Conservation (phyloP, 2,113 vertebrate species). For the Mellivora capensis region DNA sequence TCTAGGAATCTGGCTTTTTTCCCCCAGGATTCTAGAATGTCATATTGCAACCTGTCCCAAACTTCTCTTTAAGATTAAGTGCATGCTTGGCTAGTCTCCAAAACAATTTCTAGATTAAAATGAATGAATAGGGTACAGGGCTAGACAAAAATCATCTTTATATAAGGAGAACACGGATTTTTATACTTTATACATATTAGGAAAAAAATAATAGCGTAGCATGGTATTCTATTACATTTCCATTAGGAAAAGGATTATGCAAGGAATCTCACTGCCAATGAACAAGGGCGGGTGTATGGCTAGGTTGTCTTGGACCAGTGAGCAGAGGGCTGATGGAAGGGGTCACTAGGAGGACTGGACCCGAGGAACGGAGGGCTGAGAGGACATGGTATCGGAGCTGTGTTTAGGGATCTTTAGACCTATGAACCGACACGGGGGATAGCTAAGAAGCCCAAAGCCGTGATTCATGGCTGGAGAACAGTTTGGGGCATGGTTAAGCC, state of each 20-base stretch:
- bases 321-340: neutral
- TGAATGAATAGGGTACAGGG: neutral
- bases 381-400: neutral
- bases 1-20: neutral
- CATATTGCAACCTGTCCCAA: neutral
- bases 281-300: neutral
- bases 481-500: neutral
- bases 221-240: neutral
- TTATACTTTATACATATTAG: neutral
- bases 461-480: neutral
- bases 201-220: neutral
- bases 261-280: neutral
- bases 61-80: neutral
- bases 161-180: neutral
- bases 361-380: neutral
- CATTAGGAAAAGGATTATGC: neutral
- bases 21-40: neutral
- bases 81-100: neutral
- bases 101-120: neutral
- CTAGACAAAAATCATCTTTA: neutral
- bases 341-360: neutral
- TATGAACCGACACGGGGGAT: neutral
- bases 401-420: neutral
- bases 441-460: neutral
- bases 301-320: neutral